These are phyloP conservation scores for Chouioia cunea DNA, from an alignment of 2,888 invertebrate species.

Conservation along the genomic window DNA sequence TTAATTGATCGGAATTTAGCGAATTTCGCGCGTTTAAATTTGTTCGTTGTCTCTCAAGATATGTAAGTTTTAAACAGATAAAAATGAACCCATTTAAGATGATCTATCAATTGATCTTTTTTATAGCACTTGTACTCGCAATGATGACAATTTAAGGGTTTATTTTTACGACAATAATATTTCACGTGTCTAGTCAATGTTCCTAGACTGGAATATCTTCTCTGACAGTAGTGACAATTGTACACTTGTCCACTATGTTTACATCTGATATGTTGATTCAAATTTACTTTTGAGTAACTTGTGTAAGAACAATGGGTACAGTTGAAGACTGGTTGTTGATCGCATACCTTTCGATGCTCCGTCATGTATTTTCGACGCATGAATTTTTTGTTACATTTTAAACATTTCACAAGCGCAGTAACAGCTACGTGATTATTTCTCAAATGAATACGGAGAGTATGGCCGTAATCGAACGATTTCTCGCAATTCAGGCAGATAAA, in stretches of 20 bases:
- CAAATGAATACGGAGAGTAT: background rate
- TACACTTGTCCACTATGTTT: background rate
- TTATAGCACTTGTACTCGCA: background rate
- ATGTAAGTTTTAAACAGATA: no score
- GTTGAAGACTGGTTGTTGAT: background rate
- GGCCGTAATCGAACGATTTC: background rate
- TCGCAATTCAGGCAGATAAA: slow-evolving; percentile 5
- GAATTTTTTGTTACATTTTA: background rate
- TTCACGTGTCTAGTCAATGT: background rate
- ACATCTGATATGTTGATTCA: background rate
- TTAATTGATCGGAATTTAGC: no score
- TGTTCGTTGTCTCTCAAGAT: no score
- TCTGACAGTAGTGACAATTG: background rate
- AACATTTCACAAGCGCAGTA: no score
- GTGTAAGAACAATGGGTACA: slow-evolving; percentile 4
- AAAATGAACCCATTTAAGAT: background rate
- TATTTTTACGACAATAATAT: background rate
- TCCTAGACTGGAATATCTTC: background rate
- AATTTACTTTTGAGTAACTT: no score
- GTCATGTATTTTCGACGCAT: background rate
- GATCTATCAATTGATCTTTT: background rate
- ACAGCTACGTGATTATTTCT: background rate
- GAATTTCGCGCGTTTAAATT: no score
- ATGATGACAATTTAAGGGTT: background rate
- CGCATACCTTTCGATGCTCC: background rate